Evolutionary conservation across 2,888 invertebrate species (phyloP).

Genomic region (Labia minor): DNA sequence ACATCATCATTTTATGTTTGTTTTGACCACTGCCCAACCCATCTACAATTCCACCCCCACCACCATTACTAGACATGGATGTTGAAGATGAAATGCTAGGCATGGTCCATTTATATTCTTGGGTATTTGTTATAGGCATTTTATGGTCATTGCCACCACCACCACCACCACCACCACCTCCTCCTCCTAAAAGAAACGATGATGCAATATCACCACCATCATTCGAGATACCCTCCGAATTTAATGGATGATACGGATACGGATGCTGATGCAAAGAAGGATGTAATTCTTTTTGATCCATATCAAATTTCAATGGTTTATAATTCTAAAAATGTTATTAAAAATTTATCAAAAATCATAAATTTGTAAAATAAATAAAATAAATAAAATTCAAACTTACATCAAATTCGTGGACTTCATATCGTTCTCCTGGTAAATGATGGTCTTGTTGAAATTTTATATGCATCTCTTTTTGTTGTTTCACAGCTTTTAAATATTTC

Average conservation of each 20-base stretch:
- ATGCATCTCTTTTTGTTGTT: background rate
- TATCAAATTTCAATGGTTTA: background rate
- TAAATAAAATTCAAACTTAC: background rate
- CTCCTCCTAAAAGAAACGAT: no score
- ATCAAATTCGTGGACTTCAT: background rate
- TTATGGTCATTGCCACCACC: no score
- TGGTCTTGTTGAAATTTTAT: background rate
- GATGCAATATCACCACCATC: background rate
- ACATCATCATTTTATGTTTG: background rate
- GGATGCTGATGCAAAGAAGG: background rate
- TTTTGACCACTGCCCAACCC: background rate
- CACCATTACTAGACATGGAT: background rate
- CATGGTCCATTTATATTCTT: no score
- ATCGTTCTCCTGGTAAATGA: background rate
- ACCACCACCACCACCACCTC: no score
- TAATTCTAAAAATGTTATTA: background rate
- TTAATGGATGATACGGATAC: background rate
- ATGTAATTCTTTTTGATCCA: no score
- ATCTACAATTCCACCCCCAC: background rate
- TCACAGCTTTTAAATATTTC: slow-evolving; percentile 2
- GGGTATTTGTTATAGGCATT: no score
- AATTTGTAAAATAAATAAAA: background rate
- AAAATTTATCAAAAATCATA: no score
- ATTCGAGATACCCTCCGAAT: background rate
- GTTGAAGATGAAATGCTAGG: background rate